These are phyloP conservation scores for Raja brachyura DNA, from an alignment of 2,113 vertebrate species.

Conservation along the genomic window DNA sequence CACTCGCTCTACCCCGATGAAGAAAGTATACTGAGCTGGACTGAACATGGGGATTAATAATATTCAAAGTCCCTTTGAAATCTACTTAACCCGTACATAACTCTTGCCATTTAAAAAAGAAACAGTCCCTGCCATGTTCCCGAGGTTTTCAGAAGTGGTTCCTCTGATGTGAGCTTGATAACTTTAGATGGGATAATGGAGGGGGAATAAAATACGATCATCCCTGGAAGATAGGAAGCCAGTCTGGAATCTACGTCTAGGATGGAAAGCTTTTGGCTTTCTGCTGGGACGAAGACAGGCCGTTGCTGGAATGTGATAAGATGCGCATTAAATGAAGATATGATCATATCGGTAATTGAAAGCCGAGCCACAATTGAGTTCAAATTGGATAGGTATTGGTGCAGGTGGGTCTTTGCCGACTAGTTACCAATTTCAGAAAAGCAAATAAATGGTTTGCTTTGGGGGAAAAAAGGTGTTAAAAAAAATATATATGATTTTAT, in stretches of 20 bases:
- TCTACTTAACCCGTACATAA: neutral
- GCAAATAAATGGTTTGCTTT: neutral
- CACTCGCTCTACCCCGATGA: neutral
- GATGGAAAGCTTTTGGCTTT: neutral
- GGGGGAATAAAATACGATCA: neutral
- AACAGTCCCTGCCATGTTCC: neutral
- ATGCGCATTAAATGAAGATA: too few relatives aligned
- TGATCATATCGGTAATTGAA: too few relatives aligned
- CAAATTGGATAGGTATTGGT: neutral
- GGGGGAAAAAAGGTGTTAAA: neutral
- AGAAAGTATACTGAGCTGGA: neutral
- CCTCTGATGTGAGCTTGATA: neutral
- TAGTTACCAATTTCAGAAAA: neutral
- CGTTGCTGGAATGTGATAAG: neutral
- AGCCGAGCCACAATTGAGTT: neutral
- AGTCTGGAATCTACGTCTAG: neutral
- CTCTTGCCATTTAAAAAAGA: neutral
- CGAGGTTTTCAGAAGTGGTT: neutral
- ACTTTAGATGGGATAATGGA: neutral
- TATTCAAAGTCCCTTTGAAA: neutral
- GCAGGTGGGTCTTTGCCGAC: neutral
- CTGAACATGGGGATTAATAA: neutral
- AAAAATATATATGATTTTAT: too few relatives aligned
- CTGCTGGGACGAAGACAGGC: neutral
- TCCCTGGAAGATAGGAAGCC: neutral